Percentiles rank a stretch among this genome's conserved stretches.
phyloP scores from a whole-genome alignment of 2,888 invertebrate genomes.

The Falcaria lacertinaria region DNA sequence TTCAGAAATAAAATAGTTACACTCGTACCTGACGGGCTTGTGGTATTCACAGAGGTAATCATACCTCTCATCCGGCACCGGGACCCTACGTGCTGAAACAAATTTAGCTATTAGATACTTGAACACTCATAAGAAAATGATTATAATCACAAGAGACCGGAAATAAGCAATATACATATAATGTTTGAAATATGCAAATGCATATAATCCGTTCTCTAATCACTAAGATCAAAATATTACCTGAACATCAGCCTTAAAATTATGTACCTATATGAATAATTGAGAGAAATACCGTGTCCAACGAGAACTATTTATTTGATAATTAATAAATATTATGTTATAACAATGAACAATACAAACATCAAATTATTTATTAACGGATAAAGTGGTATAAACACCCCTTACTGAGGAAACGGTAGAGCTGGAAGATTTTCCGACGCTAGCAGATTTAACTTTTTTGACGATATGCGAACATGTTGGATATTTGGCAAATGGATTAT shows the following conservation, averaged over 20 bases:
- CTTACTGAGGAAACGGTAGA: slow-evolving; percentile 3
- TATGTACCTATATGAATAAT: background rate
- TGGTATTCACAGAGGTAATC: slow-evolving; percentile 96
- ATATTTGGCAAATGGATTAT: slow-evolving; percentile 79
- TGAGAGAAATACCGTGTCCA: background rate
- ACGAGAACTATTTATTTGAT: background rate
- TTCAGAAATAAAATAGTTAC: too few relatives aligned
- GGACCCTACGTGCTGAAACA: slow-evolving; percentile 91
- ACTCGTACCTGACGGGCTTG: slow-evolving; percentile 93
- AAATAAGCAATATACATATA: too few relatives aligned
- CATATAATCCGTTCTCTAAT: too few relatives aligned
- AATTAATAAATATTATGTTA: background rate
- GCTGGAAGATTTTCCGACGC: slow-evolving; percentile 12
- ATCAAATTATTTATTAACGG: background rate
- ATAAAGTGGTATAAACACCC: background rate
- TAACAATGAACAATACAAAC: too few relatives aligned
- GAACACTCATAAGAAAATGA: background rate
- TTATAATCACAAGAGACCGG: too few relatives aligned
- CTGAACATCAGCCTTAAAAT: background rate
- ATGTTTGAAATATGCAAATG: too few relatives aligned
- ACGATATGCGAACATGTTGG: slow-evolving; percentile 40
- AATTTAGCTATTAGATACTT: slow-evolving; percentile 27
- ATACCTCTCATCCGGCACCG: slow-evolving; percentile 96
- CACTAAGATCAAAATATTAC: background rate
- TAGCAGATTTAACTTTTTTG: slow-evolving; percentile 16